Conservation (phyloP, 2,888 invertebrate genomes). For the Chrysomela aeneicollis region DNA sequence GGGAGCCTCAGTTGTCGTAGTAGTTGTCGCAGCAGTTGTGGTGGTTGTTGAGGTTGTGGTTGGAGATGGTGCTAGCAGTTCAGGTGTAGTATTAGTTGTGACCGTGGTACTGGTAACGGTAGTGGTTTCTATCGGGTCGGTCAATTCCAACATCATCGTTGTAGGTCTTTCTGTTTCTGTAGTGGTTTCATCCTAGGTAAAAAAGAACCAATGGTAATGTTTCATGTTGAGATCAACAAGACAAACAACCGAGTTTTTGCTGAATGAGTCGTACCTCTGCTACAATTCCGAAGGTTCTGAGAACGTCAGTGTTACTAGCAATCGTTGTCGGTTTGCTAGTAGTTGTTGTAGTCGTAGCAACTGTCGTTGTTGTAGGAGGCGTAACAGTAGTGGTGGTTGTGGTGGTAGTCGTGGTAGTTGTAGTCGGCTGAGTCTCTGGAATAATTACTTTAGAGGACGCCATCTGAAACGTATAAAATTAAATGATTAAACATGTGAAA, state of each 20-base stretch:
- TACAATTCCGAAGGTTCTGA: background rate
- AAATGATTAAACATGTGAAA: too few relatives aligned
- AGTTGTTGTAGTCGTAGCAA: constrained; percentile 46
- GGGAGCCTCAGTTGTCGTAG: constrained; percentile 43
- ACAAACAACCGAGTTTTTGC: background rate
- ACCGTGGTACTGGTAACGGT: constrained; percentile 28
- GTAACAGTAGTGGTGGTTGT: constrained; percentile 44
- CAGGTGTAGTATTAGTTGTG: constrained; percentile 31
- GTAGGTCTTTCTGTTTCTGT: background rate
- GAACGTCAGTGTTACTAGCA: constrained; percentile 36
- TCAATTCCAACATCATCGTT: background rate
- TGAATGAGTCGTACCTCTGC: background rate
- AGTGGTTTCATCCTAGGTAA: background rate
- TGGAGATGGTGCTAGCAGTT: constrained; percentile 21
- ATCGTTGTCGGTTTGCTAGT: constrained; percentile 52
- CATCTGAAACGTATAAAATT: too few relatives aligned
- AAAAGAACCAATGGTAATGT: too few relatives aligned
- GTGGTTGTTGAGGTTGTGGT: constrained; percentile 24
- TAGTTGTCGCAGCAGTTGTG: constrained; percentile 40
- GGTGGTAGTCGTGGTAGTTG: constrained; percentile 36
- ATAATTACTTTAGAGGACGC: background rate
- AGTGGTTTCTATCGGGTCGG: background rate
- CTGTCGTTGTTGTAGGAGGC: constrained; percentile 46
- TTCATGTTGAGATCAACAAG: too few relatives aligned
- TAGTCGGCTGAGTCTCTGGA: constrained; percentile 27